Evolutionary conservation across 2,888 invertebrate species (phyloP), one percentile per base, ranked within the genome.

Genomic region (Aphodius sticticus): DNA sequence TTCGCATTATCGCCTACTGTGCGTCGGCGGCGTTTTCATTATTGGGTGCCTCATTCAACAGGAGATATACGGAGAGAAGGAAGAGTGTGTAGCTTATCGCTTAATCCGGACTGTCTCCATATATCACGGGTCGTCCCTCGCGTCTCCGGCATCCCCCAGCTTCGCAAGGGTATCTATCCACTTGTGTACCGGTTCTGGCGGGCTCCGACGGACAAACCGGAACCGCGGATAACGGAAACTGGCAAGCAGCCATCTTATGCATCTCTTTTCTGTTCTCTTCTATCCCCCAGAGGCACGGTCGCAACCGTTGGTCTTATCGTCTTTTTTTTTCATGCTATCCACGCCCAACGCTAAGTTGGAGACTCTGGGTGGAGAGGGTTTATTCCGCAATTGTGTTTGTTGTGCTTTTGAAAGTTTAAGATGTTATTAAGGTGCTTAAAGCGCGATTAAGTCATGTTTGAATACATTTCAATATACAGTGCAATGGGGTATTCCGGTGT

Each of bases 61-160:
- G 86, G 86, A 86, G 85, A 83, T 84, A 84, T 81, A 84, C 84
- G 84, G 82, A 82, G 83, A 82, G 82, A 82, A 83, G 82, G 84
- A 84, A 84, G 85, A 85, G 85, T 84, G 85, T 86, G 86, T 86
- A 85, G 86, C 86, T 86, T 86, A 86, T 86, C 86, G 86, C 85
- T 86, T 86, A 86, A 86, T 86, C 86, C 86, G 83, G 81, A 84
- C 86, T 85, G 85, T 86, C 86, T 83, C 83, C 86, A 86, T 86
- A 86, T 86, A 86, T 86, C 85, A 86, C 85, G 77, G 83, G 83
- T 77, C 80, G 82, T 74, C 74, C 81, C 79, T 79, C 81, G 77
- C 70, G 76, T 36, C 35, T 35, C n/a, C n/a, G 74, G 26, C 36
- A 71, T 26, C 74, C 74, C 7, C 74, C 74, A 12, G 35, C 74